phyloP scores from a whole-genome alignment of 2,888 invertebrate genomes.

The Cactoblastis cactorum region DNA sequence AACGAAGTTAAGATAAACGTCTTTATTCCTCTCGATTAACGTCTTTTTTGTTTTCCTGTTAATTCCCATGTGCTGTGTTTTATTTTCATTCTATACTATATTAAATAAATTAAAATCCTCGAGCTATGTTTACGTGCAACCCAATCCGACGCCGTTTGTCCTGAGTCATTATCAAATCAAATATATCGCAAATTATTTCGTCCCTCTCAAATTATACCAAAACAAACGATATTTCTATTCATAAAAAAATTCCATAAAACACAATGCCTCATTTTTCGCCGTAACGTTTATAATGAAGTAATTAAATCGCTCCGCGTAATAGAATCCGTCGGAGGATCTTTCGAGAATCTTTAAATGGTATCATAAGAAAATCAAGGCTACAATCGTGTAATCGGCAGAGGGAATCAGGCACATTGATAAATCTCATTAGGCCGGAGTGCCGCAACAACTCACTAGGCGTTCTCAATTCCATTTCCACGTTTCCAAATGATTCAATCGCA shows the following conservation, averaged over 20 bases:
- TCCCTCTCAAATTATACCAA: background rate
- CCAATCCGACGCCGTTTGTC: too few species aligned
- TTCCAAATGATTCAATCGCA: constrained; percentile 52
- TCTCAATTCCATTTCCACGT: constrained; percentile 47
- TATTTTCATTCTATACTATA: constrained; percentile 9
- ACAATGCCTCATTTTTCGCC: constrained; percentile 7
- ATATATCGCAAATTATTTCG: background rate
- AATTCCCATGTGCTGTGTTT: background rate
- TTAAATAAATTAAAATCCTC: constrained; percentile 13
- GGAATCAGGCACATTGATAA: constrained; percentile 56
- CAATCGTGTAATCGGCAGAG: constrained; percentile 48
- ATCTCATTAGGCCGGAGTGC: constrained; percentile 57
- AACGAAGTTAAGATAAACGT: background rate
- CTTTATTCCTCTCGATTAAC: too few species aligned
- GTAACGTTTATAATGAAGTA: constrained; percentile 10
- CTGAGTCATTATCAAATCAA: background rate
- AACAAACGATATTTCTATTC: constrained; percentile 4
- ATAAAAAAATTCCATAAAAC: background rate
- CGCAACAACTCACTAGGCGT: constrained; percentile 38
- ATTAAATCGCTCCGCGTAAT: constrained; percentile 23
- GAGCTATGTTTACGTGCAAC: constrained; percentile 2
- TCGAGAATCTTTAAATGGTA: constrained; percentile 39
- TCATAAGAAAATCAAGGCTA: constrained; percentile 52
- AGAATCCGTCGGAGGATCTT: constrained; percentile 23
- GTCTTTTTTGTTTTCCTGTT: constrained; percentile 1